phyloP scores from a whole-genome alignment of 2,888 invertebrate species.

The Linnaemya tessellans region DNA sequence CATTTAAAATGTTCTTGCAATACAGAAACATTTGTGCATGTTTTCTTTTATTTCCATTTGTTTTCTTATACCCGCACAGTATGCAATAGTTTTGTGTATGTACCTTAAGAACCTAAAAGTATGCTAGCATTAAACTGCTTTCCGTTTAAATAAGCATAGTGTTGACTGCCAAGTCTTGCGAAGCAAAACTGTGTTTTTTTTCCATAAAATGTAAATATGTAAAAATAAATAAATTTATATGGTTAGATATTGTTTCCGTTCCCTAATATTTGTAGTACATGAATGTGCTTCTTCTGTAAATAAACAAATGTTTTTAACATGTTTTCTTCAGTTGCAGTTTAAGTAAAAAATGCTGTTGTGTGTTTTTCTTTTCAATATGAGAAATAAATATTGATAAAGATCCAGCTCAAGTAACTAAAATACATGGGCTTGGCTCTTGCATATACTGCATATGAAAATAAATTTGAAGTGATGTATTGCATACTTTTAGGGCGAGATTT shows the following conservation, averaged over 20 bases:
- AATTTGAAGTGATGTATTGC: slow-evolving; percentile 12
- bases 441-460: slow-evolving; percentile 69
- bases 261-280: slow-evolving; percentile 15
- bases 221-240: slow-evolving; percentile 2
- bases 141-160: slow-evolving; percentile 66
- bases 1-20: slow-evolving; percentile 38
- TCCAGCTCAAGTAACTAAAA: slow-evolving; percentile 27
- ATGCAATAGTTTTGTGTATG: slow-evolving; percentile 69
- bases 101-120: slow-evolving; percentile 67
- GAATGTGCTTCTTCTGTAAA: slow-evolving; percentile 62
- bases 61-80: slow-evolving; percentile 54
- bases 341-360: slow-evolving; percentile 60
- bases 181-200: slow-evolving; percentile 41
- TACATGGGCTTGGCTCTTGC: slow-evolving; percentile 74
- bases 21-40: slow-evolving; percentile 64
- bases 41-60: slow-evolving; percentile 55
- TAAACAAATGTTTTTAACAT: slow-evolving; percentile 63
- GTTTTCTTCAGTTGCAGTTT: slow-evolving; percentile 68
- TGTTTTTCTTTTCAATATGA: slow-evolving; percentile 21
- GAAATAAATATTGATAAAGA: slow-evolving; percentile 51
- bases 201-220: slow-evolving; percentile 10
- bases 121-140: slow-evolving; percentile 58
- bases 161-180: slow-evolving; percentile 52
- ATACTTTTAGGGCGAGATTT: slow-evolving; percentile 60
- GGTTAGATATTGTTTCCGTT: not conserved